Conservation (phyloP, 2,113 vertebrate genomes). For the Tragelaphus scriptus region DNA sequence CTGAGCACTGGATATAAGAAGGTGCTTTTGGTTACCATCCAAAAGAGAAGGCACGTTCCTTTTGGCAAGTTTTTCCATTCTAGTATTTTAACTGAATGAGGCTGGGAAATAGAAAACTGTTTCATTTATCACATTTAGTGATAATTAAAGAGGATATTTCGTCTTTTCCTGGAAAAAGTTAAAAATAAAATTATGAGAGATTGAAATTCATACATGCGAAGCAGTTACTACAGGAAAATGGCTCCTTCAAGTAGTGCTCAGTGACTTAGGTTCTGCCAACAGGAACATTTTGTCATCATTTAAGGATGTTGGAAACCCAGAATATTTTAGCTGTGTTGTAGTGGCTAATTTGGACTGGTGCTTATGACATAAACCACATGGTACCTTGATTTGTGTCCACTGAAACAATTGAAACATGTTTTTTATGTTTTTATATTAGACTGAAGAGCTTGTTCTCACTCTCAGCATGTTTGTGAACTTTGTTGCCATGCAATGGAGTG, state of each 20-base stretch:
- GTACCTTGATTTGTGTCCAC: conserved; percentile 68
- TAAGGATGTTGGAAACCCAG: conserved; percentile 53
- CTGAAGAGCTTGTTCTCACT: conserved; percentile 40
- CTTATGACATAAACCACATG: conserved; percentile 59
- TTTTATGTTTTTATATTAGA: conserved; percentile 53
- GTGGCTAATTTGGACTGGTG: conserved; percentile 64
- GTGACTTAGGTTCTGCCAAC: conserved; percentile 60
- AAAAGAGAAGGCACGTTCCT: conserved; percentile 32
- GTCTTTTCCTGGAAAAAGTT: conserved; percentile 5
- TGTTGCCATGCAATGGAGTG: conserved; percentile 54
- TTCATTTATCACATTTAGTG: conserved; percentile 13
- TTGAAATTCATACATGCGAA: conserved; percentile 57
- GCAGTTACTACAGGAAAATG: conserved; percentile 51
- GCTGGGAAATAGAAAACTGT: conserved; percentile 24
- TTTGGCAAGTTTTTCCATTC: conserved; percentile 38
- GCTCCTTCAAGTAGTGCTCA: conserved; percentile 55
- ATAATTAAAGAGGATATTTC: conserved; percentile 20
- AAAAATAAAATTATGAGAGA: conserved; percentile 56
- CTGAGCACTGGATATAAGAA: background rate
- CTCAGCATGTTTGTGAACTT: conserved; percentile 61
- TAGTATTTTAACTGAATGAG: conserved; percentile 46
- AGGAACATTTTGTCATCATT: conserved; percentile 42
- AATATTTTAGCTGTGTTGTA: conserved; percentile 57
- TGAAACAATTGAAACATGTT: conserved; percentile 63
- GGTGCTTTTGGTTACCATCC: conserved; percentile 1